Percentiles rank a stretch among this genome's conserved stretches.
Conservation (phyloP, 2,797 vertebrate genomes). For the Onychomys arenicola region DNA sequence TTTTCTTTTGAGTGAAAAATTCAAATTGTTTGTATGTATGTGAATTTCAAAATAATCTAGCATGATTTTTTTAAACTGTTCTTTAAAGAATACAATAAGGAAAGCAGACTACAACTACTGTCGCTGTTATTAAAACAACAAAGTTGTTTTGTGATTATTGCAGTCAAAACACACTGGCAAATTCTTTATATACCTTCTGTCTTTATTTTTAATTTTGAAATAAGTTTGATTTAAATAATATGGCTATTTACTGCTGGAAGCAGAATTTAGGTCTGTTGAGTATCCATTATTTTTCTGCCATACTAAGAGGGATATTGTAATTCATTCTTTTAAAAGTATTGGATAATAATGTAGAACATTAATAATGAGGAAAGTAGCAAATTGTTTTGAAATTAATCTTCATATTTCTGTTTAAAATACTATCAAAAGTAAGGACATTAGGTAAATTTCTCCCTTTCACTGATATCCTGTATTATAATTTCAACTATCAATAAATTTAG, state of each 20-base stretch:
- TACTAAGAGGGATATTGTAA: not conserved
- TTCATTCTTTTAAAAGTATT: not conserved
- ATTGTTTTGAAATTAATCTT: not conserved
- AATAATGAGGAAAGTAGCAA: slow-evolving; percentile 30
- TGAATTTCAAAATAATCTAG: not conserved
- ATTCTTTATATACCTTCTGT: not conserved
- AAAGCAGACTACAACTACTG: not conserved
- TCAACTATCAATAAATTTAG: slow-evolving; percentile 69
- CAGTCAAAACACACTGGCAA: not conserved
- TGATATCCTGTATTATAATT: slow-evolving; percentile 62
- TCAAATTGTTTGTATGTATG: not conserved
- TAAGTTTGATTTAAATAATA: not conserved
- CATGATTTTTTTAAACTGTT: slow-evolving; percentile 38
- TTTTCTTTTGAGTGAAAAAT: not conserved
- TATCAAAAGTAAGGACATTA: slow-evolving; percentile 60
- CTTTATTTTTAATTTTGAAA: not conserved
- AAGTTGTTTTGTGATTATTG: not conserved
- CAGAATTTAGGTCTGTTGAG: not conserved
- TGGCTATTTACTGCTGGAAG: not conserved
- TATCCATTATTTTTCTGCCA: not conserved
- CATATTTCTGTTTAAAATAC: slow-evolving; percentile 43
- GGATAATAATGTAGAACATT: not conserved
- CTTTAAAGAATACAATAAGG: not conserved
- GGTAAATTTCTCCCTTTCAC: slow-evolving; percentile 44
- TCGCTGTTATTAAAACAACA: not conserved